phyloP scores from a whole-genome alignment of 2,797 vertebrate genomes.

The Gymnoscopelus microlampas region DNA sequence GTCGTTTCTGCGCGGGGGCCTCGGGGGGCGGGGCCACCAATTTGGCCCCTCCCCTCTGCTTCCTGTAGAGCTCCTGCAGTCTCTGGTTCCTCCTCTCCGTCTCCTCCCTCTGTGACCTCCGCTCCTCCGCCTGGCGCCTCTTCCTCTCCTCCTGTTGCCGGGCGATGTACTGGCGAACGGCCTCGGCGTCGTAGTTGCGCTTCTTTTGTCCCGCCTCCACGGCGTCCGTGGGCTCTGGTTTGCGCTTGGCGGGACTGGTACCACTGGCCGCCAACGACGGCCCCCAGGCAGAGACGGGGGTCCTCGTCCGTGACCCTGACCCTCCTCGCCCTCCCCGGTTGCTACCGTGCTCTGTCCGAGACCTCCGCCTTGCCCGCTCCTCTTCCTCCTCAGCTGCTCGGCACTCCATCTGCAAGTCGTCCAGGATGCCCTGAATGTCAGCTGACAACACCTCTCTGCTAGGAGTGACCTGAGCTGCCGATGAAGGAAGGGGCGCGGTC shows the following conservation, averaged over 20 bases:
- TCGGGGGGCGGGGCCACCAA: conserved; percentile 54
- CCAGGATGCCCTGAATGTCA: conserved; percentile 92
- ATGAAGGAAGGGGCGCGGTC: conserved; percentile 22
- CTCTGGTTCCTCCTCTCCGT: conserved; percentile 91
- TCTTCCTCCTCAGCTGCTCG: conserved; percentile 48
- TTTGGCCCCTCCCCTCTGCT: conserved; percentile 83
- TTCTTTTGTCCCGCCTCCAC: conserved; percentile 83
- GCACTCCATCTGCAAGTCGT: conserved; percentile 90
- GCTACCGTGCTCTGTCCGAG: conserved; percentile 36
- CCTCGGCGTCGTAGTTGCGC: conserved; percentile 92
- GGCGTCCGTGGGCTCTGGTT: conserved; percentile 73
- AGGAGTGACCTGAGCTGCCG: conserved; percentile 58
- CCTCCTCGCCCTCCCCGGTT: conserved; percentile 65
- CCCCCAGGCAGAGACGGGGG: conserved; percentile 60
- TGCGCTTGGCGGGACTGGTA: conserved; percentile 85
- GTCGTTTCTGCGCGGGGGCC: conserved; percentile 74
- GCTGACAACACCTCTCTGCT: conserved; percentile 86
- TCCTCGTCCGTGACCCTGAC: conserved; percentile 63
- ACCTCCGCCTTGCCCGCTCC: conserved; percentile 56
- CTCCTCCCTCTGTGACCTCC: conserved; percentile 88
- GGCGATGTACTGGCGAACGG: conserved; percentile 91
- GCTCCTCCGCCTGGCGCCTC: conserved; percentile 89
- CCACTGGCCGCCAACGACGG: conserved; percentile 29
- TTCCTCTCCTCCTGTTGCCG: conserved; percentile 93
- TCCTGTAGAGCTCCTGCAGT: conserved; percentile 93